Percentiles rank a stretch among this genome's conserved stretches.
Evolutionary conservation across 2,888 invertebrate genomes (phyloP).

Genomic region (Keiferia lycopersicella): DNA sequence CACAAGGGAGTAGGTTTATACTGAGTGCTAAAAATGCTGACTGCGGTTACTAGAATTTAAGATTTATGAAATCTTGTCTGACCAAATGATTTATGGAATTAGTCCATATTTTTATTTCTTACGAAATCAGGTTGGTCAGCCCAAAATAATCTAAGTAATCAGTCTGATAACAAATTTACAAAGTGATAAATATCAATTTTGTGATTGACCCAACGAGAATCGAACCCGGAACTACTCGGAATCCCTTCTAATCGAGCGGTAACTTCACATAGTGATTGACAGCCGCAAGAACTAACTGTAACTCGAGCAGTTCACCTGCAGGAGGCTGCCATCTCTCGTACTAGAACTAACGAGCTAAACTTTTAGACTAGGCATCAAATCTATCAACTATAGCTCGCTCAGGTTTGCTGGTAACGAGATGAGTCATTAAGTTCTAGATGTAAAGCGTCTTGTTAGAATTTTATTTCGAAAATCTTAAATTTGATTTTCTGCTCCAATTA

Average conservation of each 20-base stretch:
- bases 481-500: no score
- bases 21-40: background rate
- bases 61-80: no score
- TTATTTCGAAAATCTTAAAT: background rate
- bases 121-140: no score
- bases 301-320: background rate
- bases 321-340: background rate
- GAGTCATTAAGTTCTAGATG: background rate
- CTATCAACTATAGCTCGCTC: background rate
- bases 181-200: no score
- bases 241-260: no score
- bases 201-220: no score
- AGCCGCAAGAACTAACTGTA: background rate
- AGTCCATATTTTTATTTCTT: no score
- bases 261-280: background rate
- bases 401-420: slow-evolving; percentile 4
- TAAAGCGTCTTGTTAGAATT: background rate
- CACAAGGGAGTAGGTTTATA: background rate
- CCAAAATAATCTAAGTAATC: no score
- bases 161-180: no score
- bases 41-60: no score
- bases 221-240: no score
- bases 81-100: no score
- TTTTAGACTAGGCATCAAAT: background rate
- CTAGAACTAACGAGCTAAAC: background rate